Conservation (phyloP, 1,140 invertebrate genomes). For the Trachymyrmex cornetzi region DNA sequence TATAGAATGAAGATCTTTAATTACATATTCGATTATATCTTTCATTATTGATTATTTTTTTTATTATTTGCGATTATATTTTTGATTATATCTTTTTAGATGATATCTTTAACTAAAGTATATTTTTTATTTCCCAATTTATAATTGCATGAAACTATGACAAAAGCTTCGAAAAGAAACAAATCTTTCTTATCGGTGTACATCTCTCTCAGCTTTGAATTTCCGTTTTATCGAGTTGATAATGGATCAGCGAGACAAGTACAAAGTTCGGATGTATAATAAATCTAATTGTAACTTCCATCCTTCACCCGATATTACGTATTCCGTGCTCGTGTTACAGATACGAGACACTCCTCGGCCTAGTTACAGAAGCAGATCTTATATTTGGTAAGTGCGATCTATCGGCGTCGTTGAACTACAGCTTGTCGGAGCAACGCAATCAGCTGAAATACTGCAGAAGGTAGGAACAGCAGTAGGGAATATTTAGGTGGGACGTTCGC, state of each 20-base stretch:
- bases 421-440: constrained; percentile 2
- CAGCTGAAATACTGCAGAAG: constrained; percentile 44
- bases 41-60: too few relatives aligned
- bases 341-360: constrained; percentile 46
- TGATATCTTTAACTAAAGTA: not conserved
- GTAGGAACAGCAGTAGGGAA: constrained; percentile 9
- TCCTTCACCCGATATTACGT: constrained; percentile 43
- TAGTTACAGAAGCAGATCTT: constrained; percentile 37
- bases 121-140: not conserved
- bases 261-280: constrained; percentile 1
- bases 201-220: not conserved
- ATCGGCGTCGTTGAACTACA: constrained; percentile 27
- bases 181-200: not conserved
- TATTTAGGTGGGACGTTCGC: constrained; percentile 42
- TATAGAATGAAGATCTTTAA: not conserved
- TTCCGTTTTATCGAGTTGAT: not conserved
- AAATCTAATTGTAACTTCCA: not conserved
- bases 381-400: constrained; percentile 54
- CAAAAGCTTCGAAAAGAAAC: not conserved
- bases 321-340: constrained; percentile 58
- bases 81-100: not conserved
- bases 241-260: not conserved
- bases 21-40: too few relatives aligned
- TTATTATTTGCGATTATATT: too few relatives aligned
- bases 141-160: not conserved